Percentiles rank a stretch among this genome's conserved stretches.
Conservation (phyloP, 2,113 vertebrate genomes). For the Trichomycterus rosablanca region DNA sequence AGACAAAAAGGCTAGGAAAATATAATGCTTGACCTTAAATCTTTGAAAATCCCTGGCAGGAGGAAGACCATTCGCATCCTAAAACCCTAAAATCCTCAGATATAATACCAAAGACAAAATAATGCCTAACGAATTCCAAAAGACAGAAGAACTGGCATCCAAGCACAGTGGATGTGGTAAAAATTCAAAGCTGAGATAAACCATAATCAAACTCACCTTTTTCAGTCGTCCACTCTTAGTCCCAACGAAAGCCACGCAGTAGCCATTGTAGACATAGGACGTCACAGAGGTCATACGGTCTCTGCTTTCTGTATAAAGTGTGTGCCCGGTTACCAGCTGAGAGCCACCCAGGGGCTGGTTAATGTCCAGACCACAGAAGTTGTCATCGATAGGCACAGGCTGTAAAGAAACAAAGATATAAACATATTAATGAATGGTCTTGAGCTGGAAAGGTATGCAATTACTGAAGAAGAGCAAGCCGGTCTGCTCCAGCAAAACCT, state of each 20-base stretch:
- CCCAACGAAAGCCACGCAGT: conserved; percentile 93
- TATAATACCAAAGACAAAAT: neutral
- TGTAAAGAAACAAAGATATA: conserved; percentile 50
- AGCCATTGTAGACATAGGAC: conserved; percentile 93
- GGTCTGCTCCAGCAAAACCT: neutral
- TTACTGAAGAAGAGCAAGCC: neutral
- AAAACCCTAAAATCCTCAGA: neutral
- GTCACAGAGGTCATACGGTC: conserved; percentile 93
- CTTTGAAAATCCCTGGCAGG: neutral
- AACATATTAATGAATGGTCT: neutral
- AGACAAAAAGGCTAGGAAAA: neutral
- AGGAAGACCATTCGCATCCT: neutral
- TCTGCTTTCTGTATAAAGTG: conserved; percentile 83
- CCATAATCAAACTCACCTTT: conserved; percentile 75
- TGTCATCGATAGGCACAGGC: conserved; percentile 97
- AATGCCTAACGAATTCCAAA: neutral
- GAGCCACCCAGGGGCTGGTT: conserved; percentile 96
- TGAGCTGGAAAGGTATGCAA: conserved; percentile 4
- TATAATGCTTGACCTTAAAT: neutral
- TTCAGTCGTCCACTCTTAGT: conserved; percentile 92
- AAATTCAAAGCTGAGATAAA: neutral
- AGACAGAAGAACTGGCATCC: neutral
- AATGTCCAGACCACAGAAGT: conserved; percentile 96
- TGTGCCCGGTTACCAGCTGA: conserved; percentile 83
- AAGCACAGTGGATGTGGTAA: neutral